Evolutionary conservation across 2,797 vertebrate species (phyloP).

Genomic region (Mormyrops boulengeri): DNA sequence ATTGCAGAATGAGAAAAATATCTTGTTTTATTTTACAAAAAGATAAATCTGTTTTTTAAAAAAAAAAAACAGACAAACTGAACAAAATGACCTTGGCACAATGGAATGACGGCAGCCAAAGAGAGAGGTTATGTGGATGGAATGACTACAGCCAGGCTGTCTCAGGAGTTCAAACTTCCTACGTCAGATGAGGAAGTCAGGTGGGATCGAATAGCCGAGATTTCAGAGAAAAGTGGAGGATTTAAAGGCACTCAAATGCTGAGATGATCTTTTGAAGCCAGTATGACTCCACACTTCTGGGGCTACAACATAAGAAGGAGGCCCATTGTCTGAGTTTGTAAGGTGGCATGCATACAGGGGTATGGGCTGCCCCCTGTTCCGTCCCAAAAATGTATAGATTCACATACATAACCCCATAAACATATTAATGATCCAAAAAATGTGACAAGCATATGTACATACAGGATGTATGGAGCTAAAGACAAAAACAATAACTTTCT

Average conservation of each 20-base stretch:
- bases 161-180: not conserved
- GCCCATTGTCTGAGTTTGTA: not conserved
- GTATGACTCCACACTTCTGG: not conserved
- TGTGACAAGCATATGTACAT: not conserved
- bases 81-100: not conserved
- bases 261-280: not conserved
- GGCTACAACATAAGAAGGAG: not conserved
- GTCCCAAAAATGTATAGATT: not conserved
- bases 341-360: not conserved
- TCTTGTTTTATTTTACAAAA: not conserved
- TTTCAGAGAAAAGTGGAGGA: not conserved
- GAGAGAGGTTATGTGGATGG: not conserved
- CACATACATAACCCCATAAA: not conserved
- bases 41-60: not conserved
- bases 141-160: not conserved
- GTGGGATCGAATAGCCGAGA: not conserved
- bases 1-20: not conserved
- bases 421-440: not conserved
- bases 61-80: not conserved
- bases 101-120: not conserved
- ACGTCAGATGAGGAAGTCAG: not conserved
- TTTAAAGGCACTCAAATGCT: slow-evolving; percentile 8
- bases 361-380: not conserved
- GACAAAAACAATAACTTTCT: not conserved
- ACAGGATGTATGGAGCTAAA: not conserved